Base-by-base conservation (phyloP, 2,797 vertebrate genomes). In the Sphenopsis melanotis region DNA sequence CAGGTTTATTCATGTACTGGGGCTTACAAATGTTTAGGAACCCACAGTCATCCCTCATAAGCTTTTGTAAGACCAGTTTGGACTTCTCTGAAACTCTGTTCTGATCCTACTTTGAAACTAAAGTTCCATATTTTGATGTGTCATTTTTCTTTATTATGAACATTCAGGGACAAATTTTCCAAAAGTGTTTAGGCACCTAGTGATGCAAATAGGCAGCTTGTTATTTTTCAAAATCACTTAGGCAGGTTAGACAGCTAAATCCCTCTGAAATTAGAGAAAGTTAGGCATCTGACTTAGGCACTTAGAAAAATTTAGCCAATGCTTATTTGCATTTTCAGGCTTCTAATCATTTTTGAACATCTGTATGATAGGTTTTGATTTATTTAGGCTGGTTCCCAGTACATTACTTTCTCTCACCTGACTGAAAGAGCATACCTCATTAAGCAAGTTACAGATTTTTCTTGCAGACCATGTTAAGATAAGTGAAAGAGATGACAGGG, bases 211-310 rank as follows among this genome's bases (percentile, higher is more conserved):
- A 95, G 77, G 70, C 63, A 93, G 61, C 37, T 30, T 88, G 37
- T 63, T 91, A 90, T 93, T 94, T 96, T 93, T 95, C 87, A 94
- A 91, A 91, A 83, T 69, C 85, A 96, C 59, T 94, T 92, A 90
- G 77, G 63, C 66, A 84, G 30, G 34, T 76, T 82, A 88, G 69
- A 86, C 69, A 96, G 72, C 59, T 83, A 96, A 94, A 88, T 91
- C 87, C 70, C 77, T 63, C 49, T 50, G 80, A 92, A 94, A 88
- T 90, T 63, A 84, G 16, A 18, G 4, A 57, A 32, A 89, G 17
- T 32, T 26, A 69, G 47, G 63, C 69, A 72, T 30, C 52, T 69
- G 59, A 92, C 57, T 91, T 32, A 53, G 12, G n/a, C 19, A 71
- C 61, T 89, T 87, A 12, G 34, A 94, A 96, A 91, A 80, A 66